Evolutionary conservation across 2,888 invertebrate genomes (phyloP).

Genomic region (Nephrotoma guestfalica): DNA sequence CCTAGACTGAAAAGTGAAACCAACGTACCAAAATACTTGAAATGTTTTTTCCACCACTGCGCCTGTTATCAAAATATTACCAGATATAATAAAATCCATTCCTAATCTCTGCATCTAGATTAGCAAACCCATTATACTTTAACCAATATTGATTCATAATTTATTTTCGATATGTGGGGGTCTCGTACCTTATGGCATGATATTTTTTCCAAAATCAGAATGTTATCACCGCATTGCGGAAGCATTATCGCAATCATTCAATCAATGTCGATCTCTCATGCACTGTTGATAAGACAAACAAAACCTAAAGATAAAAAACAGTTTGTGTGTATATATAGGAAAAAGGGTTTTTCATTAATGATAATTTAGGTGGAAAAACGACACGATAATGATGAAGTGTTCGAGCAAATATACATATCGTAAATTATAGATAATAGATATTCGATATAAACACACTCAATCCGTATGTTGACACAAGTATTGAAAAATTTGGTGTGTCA

Average conservation of each 20-base stretch:
- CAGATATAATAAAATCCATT: not conserved
- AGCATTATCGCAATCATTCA: not conserved
- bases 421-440: not conserved
- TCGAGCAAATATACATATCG: not conserved
- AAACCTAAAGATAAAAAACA: not conserved
- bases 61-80: not conserved
- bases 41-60: no score
- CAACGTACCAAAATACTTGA: no score
- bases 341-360: not conserved
- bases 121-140: not conserved
- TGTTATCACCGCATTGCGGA: not conserved
- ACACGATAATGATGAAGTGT: not conserved
- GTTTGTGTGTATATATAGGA: not conserved
- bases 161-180: not conserved
- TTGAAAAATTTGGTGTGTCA: not conserved
- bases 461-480: not conserved
- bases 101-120: not conserved
- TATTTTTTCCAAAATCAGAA: not conserved
- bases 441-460: not conserved
- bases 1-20: no score
- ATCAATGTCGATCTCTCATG: not conserved
- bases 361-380: not conserved
- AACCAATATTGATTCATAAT: not conserved
- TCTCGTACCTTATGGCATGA: not conserved
- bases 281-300: not conserved